Evolutionary conservation across 2,888 invertebrate species (phyloP), one percentile per base, ranked within the genome.

Genomic region (Notocelia uddmanniana): DNA sequence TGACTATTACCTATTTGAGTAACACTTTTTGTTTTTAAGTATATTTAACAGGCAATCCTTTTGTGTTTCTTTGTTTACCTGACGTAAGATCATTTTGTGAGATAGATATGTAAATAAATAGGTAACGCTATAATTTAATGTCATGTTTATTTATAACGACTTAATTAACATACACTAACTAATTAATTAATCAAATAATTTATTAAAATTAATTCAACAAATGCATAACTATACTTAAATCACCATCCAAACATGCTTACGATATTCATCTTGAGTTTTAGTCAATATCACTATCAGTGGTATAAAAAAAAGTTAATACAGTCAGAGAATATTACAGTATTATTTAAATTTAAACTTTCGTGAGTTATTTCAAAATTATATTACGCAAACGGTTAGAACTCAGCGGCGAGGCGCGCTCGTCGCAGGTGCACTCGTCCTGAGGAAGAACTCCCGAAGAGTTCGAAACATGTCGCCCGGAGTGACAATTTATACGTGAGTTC

Each of bases 101-200:
- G 31, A 31, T n/a, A 45, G 8, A 21, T 9, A 11, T 52, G n/a
- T 41, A 58, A 15, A 18, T 55, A 37, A 54, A n/a, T 62, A 8
- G 55, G 57, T 19, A 26, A 41, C 10, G n/a, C 62, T 50, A 70
- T 59, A 66, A 70, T 64, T 37, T 23, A 41, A 41, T 34, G 23
- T 66, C 41, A 57, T 59, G 52, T 70, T 70, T 70, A 70, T 70
- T 70, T 18, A 59, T 66, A 48, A 11, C 26, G 58, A 52, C 21
- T 13, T 19, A 45, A 52, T 62, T 59, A 63, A 63, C 62, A 55
- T 62, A 45, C 31, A 19, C 54, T 58, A 41, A 37, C 59, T 54
- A 54, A 31, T 26, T 64, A 45, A 66, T 71, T 19, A 64, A 59
- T 18, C 50, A 15, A 70, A 70, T 70, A 70, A 58, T 26, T 68